phyloP scores from a whole-genome alignment of 53 echinoderm and acorn worm species.

The Temnopleurus reevesii region DNA sequence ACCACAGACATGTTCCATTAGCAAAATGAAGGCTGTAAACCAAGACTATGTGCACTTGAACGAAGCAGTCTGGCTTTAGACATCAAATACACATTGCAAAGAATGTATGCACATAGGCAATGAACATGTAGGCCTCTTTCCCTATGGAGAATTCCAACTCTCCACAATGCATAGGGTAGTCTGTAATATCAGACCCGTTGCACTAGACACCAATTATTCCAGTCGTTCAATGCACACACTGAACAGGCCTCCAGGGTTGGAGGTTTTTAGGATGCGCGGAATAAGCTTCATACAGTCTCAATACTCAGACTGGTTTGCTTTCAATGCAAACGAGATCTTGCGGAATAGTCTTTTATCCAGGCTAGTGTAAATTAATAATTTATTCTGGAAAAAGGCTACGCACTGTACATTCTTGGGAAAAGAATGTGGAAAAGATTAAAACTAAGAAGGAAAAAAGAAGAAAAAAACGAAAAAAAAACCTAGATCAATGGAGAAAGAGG shows the following conservation, averaged over 20 bases:
- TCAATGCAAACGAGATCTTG: background rate
- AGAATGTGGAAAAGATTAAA: background rate
- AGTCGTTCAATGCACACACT: background rate
- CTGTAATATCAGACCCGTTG: background rate
- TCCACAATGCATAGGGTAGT: background rate
- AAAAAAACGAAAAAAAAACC: background rate
- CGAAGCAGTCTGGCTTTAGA: background rate
- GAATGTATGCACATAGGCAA: slow-evolving; percentile 13
- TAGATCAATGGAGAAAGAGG: too few relatives aligned
- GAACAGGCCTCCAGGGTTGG: background rate
- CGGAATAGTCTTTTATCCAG: background rate
- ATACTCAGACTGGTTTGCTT: background rate
- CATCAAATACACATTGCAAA: background rate
- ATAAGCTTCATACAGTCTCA: background rate
- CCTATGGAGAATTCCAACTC: slow-evolving; percentile 1
- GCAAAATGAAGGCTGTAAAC: background rate
- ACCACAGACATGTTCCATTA: background rate
- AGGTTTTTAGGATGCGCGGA: background rate
- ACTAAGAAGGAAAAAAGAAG: background rate
- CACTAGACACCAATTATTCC: background rate
- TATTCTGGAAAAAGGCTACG: too few relatives aligned
- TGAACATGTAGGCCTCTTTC: background rate
- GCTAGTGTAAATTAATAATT: background rate
- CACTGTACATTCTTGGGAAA: too few relatives aligned
- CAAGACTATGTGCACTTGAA: slow-evolving; percentile 28